These are phyloP conservation scores for Scleropages formosus DNA, from an alignment of 2,797 vertebrate species.

Conservation along the genomic window DNA sequence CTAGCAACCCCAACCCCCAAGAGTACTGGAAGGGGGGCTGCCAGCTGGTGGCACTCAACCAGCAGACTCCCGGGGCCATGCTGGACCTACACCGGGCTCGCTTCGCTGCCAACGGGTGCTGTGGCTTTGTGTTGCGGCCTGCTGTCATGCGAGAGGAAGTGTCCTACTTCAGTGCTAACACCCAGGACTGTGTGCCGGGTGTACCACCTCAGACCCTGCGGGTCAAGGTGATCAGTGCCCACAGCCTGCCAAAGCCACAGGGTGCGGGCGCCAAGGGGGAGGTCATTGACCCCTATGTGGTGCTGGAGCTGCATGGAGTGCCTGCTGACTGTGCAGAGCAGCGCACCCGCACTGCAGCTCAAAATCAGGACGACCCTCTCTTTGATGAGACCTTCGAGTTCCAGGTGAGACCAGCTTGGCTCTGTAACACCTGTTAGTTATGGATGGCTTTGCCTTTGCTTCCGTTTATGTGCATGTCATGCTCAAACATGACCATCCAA, in stretches of 20 bases:
- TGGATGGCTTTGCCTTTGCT: too few species aligned
- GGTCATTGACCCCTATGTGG: constrained; percentile 95
- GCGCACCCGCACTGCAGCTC: constrained; percentile 92
- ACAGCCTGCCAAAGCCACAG: constrained; percentile 95
- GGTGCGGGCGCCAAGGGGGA: constrained; percentile 95
- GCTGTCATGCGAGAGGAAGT: constrained; percentile 92
- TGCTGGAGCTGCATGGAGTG: constrained; percentile 93
- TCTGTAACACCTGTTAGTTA: not conserved
- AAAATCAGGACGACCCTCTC: constrained; percentile 94
- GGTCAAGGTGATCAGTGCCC: constrained; percentile 94
- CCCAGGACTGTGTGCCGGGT: constrained; percentile 91
- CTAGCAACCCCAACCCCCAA: constrained; percentile 94
- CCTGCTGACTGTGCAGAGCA: constrained; percentile 92
- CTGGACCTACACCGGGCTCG: constrained; percentile 94
- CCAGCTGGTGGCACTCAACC: constrained; percentile 95
- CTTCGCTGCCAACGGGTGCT: constrained; percentile 89
- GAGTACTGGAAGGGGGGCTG: constrained; percentile 97
- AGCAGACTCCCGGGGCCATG: constrained; percentile 95
- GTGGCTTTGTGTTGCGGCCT: constrained; percentile 89
- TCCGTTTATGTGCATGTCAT: too few species aligned
- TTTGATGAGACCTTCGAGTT: constrained; percentile 98
- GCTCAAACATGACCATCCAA: too few species aligned
- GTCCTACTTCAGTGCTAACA: constrained; percentile 95
- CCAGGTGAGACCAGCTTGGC: constrained; percentile 61
- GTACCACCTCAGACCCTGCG: constrained; percentile 89